Conservation (phyloP, 2,797 vertebrate species). For the Oophaga sylvatica region DNA sequence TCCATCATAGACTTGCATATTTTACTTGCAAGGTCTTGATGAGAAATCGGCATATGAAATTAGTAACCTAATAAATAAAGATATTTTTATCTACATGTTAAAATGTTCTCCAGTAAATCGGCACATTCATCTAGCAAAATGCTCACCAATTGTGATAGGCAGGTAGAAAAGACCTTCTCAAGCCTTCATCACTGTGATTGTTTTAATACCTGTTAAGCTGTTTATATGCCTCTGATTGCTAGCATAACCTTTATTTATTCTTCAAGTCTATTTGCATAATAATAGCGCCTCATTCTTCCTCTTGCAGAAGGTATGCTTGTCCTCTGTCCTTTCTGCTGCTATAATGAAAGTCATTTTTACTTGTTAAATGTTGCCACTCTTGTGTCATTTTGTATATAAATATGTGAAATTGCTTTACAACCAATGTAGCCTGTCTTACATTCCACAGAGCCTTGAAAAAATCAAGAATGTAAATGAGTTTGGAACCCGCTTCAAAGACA, state of each 20-base stretch:
- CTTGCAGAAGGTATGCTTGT: slow-evolving; percentile 32
- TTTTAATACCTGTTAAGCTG: slow-evolving; percentile 57
- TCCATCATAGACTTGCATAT: slow-evolving; percentile 25
- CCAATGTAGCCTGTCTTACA: slow-evolving; percentile 26
- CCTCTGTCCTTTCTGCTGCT: slow-evolving; percentile 28
- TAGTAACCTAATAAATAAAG: slow-evolving; percentile 42
- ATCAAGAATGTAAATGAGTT: slow-evolving; percentile 2
- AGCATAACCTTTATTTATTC: slow-evolving; percentile 39
- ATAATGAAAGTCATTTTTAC: slow-evolving; percentile 52
- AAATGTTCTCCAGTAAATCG: slow-evolving; percentile 17
- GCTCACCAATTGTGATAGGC: slow-evolving; percentile 38
- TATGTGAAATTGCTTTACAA: slow-evolving; percentile 32
- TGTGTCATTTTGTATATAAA: slow-evolving; percentile 35
- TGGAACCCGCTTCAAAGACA: slow-evolving; percentile 2
- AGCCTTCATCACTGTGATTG: slow-evolving; percentile 47
- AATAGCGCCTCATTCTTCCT: slow-evolving; percentile 20
- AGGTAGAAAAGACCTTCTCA: slow-evolving; percentile 32
- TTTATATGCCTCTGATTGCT: slow-evolving; percentile 47
- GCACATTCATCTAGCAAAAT: slow-evolving; percentile 33
- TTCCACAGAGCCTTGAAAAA: slow-evolving; percentile 20
- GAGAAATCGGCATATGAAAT: slow-evolving; percentile 41
- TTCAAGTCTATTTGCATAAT: slow-evolving; percentile 50
- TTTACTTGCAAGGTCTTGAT: slow-evolving; percentile 44
- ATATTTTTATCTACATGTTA: slow-evolving; percentile 11
- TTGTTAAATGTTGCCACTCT: slow-evolving; percentile 26